Base-by-base conservation (phyloP, 2,113 vertebrate species). In the Apaloderma vittatum region DNA sequence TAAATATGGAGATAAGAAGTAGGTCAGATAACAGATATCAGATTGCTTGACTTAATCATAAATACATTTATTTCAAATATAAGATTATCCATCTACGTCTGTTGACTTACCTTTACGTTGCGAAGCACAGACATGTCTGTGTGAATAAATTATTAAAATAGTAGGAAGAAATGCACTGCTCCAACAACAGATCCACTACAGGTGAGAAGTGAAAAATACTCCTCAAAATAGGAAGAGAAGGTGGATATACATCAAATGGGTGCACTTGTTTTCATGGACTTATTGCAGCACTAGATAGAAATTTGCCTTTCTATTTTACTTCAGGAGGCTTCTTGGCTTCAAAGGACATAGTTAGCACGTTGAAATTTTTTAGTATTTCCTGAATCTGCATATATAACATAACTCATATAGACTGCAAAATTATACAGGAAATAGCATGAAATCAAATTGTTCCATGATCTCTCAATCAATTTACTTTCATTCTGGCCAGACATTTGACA, bases 1-100 rank as follows among this genome's bases (percentile, higher is more conserved):
- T 8, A 46, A 67, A 19, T 4, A 59, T 3, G 26, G 36, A 62
- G 16, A 27, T 4, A 66, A 7, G 7, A 55, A 66, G 8, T 27
- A 66, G 9, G 3, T 59, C 1, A 2, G 12, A 23, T 45, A 66
- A 65, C 8, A 68, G 6, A 48, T 26, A 43, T 19, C 4, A 48
- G 4, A 32, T 20, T 55, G 10, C 45, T 16, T 58, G 6, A 20
- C 51, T 87, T 62, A 55, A 46, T 49, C 14, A 49, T 11, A 76
- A 76, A 72, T 61, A 80, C 3, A 27, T 0, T 1, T 32, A 2
- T 72, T 85, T 68, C 29, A 72, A 59, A 26, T 19, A 40, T 5
- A 29, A 30, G 7, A n/a, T 13, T 48, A 11, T 14, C 3, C 34
- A 21, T 3, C 7, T 0, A 1, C 20, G 8, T 24, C 7, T 90